Evolutionary conservation across 2,888 invertebrate species (phyloP), one percentile per base, ranked within the genome.

Genomic region (Hymenopus coronatus): DNA sequence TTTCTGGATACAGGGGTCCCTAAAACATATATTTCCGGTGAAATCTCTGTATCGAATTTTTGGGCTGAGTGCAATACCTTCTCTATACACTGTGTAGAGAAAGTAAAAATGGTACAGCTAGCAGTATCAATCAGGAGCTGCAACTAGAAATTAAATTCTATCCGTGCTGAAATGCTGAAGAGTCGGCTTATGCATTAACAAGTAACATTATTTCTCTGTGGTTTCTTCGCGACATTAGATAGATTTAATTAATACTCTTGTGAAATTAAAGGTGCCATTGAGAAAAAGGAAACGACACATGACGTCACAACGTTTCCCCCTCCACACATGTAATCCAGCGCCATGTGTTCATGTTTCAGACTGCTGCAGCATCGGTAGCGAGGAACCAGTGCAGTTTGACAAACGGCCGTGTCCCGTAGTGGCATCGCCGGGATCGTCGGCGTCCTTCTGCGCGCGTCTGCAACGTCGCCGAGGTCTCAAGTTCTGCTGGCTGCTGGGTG

Each of bases 401-500:
- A 89, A 89, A 83, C 33, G 40, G 82, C 95, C 95, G 7, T 92
- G 94, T 83, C 94, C 96, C 7, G 93, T 94, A 70, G 92, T 94
- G 27, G 94, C 94, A 0, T 92, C 92, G 33, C 93, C 93, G 88
- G 95, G 95, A 4, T 92, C 93, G 40, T 93, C 94, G 28, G 95
- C 94, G 0, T 93, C 94, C 84, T 96, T 96, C 92, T 95, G 94
- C 92, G 94, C 94, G 12, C 93, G 94, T 90, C 81, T 88, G 88
- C 83, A 88, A 88, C 3, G 88, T 88, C 20, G 88, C 70, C 14
- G 94, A 82, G 92, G 92, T 89, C 92, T 91, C 88, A 20, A 28
- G 28, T 85, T 88, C 30, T 82, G 25, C 82, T 96, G 96, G 96
- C 94, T 93, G 91, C 93, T 95, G 87, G 94, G 94, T 89, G 95